These are phyloP conservation scores for Orius insidiosus DNA, from an alignment of 1,140 invertebrate genomes.

Conservation along the genomic window DNA sequence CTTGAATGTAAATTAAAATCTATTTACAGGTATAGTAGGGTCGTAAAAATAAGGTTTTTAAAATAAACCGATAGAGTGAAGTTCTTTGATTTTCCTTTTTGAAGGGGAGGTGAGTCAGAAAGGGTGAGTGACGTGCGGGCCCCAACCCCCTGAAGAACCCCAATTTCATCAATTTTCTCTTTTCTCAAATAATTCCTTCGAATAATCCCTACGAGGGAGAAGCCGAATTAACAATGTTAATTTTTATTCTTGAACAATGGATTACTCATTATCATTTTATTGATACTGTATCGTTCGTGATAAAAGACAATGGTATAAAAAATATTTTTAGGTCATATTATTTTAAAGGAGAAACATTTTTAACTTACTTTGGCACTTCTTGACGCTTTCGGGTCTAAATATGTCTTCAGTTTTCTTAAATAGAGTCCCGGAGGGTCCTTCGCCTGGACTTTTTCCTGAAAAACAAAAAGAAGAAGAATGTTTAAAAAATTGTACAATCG, in stretches of 20 bases:
- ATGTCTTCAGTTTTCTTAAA: conserved; percentile 79
- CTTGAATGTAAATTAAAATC: no score
- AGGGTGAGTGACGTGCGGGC: no score
- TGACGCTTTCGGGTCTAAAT: conserved; percentile 88
- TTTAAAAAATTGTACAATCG: background rate
- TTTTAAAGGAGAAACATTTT: background rate
- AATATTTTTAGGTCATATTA: no score
- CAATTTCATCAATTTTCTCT: no score
- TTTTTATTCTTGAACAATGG: no score
- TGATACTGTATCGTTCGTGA: background rate
- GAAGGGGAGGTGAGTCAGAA: no score
- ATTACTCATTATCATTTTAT: background rate
- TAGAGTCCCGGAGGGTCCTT: conserved; percentile 93
- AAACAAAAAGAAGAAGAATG: conserved; percentile 20
- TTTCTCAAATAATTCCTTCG: background rate
- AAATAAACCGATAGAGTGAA: no score
- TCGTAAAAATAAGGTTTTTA: no score
- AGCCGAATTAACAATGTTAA: background rate
- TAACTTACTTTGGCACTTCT: conserved; percentile 78
- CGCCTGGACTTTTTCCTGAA: conserved; percentile 86
- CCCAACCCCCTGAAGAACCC: no score
- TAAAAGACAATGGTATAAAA: background rate
- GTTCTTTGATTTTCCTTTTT: no score
- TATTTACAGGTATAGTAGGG: no score
- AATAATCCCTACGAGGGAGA: background rate